phyloP scores from a whole-genome alignment of 2,113 vertebrate genomes.

The Pontoporia blainvillei region DNA sequence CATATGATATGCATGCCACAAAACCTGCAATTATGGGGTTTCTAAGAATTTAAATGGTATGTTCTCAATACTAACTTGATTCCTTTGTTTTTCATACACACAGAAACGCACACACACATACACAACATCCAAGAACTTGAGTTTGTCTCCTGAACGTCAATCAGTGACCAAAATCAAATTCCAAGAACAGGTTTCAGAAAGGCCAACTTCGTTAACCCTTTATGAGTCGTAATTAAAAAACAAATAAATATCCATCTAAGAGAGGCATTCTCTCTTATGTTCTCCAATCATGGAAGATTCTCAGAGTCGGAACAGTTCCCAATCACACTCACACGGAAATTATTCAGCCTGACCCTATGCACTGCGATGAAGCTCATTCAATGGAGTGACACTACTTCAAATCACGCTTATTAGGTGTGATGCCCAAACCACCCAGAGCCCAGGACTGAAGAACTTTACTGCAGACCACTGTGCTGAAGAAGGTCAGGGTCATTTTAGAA shows the following conservation, averaged over 20 bases:
- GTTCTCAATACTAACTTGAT: background rate
- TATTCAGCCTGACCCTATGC: background rate
- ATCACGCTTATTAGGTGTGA: background rate
- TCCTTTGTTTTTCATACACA: constrained; percentile 14
- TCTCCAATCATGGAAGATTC: background rate
- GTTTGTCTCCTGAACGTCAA: background rate
- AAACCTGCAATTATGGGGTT: constrained; percentile 51
- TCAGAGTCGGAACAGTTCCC: background rate
- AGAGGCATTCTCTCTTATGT: background rate
- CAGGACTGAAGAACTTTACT: background rate
- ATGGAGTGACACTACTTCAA: background rate
- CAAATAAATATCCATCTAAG: background rate
- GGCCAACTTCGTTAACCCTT: background rate
- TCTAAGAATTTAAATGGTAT: constrained; percentile 64
- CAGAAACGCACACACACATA: background rate
- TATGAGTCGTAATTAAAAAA: background rate
- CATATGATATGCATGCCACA: background rate
- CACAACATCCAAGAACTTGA: background rate
- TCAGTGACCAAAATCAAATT: background rate
- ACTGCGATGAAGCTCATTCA: background rate
- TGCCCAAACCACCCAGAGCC: background rate
- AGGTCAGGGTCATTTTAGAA: background rate
- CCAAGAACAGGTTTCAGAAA: background rate
- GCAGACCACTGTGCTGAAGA: background rate
- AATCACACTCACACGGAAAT: background rate